Conservation (phyloP, 2,888 invertebrate species). For the Ligdia adustata region DNA sequence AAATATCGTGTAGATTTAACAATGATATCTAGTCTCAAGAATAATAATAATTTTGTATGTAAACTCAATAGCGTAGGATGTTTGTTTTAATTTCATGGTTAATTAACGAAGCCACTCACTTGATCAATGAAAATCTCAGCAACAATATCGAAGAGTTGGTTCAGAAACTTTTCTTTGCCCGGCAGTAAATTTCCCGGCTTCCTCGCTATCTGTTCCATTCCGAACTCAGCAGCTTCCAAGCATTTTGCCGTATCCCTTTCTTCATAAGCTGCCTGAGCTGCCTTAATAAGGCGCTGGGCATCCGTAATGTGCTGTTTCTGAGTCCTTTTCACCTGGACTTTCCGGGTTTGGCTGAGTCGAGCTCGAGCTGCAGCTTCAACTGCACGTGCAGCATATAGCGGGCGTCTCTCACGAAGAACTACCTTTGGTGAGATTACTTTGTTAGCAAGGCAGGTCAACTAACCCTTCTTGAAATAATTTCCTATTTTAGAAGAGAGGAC, state of each 20-base stretch:
- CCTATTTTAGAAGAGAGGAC: too few species aligned
- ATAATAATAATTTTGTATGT: too few species aligned
- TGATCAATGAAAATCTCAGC: slow-evolving; percentile 71
- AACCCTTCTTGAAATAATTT: too few species aligned
- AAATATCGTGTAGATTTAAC: too few species aligned
- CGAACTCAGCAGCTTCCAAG: slow-evolving; percentile 69
- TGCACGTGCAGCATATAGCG: slow-evolving; percentile 68
- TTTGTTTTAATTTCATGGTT: too few species aligned
- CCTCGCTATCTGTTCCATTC: slow-evolving; percentile 68
- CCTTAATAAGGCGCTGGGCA: slow-evolving; percentile 60
- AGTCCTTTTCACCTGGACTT: slow-evolving; percentile 57
- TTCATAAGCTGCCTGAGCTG: slow-evolving; percentile 50
- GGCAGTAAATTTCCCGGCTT: slow-evolving; percentile 62
- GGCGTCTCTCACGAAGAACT: slow-evolving; percentile 68
- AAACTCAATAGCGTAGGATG: too few species aligned
- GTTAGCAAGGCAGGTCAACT: too few species aligned
- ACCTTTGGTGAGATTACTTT: slow-evolving; percentile 40
- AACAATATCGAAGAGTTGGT: slow-evolving; percentile 63
- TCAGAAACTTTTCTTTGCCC: slow-evolving; percentile 67
- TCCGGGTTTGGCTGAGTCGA: slow-evolving; percentile 59
- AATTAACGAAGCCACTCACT: slow-evolving; percentile 42
- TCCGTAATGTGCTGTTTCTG: slow-evolving; percentile 64
- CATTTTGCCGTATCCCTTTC: slow-evolving; percentile 65
- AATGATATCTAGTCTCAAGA: too few species aligned
- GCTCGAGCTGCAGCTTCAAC: slow-evolving; percentile 58